Conservation (phyloP, 2,888 invertebrate species). For the Parnassius apollo region DNA sequence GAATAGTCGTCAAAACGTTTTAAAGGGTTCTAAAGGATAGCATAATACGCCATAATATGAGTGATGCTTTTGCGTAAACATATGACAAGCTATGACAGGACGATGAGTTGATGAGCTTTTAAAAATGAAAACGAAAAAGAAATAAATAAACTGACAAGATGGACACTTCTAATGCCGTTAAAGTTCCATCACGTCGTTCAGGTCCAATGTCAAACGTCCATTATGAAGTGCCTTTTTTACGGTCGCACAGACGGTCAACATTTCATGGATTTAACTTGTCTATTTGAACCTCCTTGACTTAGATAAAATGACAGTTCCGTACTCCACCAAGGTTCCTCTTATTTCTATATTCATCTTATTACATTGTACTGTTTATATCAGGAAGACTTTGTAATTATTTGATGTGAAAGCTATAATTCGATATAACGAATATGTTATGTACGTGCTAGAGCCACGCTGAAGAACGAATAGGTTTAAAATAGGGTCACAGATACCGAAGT, state of each 20-base stretch:
- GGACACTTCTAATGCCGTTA: slow-evolving; percentile 15
- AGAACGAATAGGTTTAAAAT: too few relatives aligned
- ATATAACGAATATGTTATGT: too few relatives aligned
- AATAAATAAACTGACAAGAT: slow-evolving; percentile 16
- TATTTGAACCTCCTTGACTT: slow-evolving; percentile 22
- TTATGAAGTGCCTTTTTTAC: slow-evolving; percentile 23
- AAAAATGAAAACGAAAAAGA: slow-evolving; percentile 6
- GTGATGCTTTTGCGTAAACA: slow-evolving; percentile 10
- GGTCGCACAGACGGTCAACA: slow-evolving; percentile 9
- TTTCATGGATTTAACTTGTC: slow-evolving; percentile 21
- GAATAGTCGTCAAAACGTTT: not conserved
- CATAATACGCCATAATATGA: slow-evolving; percentile 3
- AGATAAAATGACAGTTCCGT: slow-evolving; percentile 20
- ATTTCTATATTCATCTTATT: not conserved
- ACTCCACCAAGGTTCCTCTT: slow-evolving; percentile 11
- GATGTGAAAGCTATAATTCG: too few relatives aligned
- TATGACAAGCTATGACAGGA: slow-evolving; percentile 16
- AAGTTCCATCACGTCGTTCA: slow-evolving; percentile 23
- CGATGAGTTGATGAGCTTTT: slow-evolving; percentile 1
- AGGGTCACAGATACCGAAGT: too few relatives aligned
- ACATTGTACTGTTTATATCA: not conserved
- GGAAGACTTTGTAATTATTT: too few relatives aligned
- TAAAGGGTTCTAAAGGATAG: slow-evolving; percentile 15
- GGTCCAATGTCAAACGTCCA: slow-evolving; percentile 23
- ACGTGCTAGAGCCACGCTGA: too few relatives aligned